Conservation (phyloP, 2,888 invertebrate genomes). For the Tetheella fluctuosa region DNA sequence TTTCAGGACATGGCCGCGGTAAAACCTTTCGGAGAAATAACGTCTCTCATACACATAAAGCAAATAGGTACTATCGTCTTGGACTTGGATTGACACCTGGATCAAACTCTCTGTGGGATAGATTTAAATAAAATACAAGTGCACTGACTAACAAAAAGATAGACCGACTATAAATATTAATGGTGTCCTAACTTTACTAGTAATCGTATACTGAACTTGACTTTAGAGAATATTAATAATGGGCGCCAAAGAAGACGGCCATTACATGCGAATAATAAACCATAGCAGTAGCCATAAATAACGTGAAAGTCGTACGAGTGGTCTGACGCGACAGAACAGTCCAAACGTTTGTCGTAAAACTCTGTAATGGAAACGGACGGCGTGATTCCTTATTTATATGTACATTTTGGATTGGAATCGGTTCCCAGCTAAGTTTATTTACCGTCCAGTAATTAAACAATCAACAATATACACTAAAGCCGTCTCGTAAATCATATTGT, state of each 20-base stretch:
- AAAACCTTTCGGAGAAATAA: no score
- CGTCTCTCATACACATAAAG: no score
- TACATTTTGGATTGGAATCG: constrained; percentile 50
- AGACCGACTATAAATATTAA: no score
- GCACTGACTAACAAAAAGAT: no score
- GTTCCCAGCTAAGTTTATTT: constrained; percentile 44
- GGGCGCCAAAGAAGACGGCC: neutral
- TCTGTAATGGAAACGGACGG: constrained; percentile 19
- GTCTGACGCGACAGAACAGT: neutral
- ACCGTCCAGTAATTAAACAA: constrained; percentile 61
- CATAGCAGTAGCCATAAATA: neutral
- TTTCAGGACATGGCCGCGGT: no score
- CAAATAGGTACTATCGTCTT: no score
- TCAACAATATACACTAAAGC: constrained; percentile 52
- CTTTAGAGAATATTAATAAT: neutral
- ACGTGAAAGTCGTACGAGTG: neutral
- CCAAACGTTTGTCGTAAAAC: neutral
- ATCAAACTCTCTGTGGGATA: no score
- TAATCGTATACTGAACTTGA: neutral
- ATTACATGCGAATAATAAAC: neutral
- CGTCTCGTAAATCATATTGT: constrained; percentile 60
- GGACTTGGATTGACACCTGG: no score
- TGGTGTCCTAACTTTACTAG: no score
- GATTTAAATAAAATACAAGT: no score
- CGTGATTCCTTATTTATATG: constrained; percentile 47